Base-by-base conservation (phyloP, 2,113 vertebrate species). In the Crotalus tigris region DNA sequence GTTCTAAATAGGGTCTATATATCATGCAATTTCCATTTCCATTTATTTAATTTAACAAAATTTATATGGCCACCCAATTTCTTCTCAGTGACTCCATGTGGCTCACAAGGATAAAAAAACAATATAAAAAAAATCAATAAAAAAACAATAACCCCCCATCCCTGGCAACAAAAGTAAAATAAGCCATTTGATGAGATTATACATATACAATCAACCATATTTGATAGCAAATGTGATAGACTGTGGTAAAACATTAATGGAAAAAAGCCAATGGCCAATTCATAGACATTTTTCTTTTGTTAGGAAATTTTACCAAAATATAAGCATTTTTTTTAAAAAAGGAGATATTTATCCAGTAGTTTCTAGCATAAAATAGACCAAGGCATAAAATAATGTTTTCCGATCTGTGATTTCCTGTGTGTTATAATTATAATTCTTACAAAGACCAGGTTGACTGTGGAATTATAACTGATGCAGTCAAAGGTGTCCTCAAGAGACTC, bases 191-290 rank as follows among this genome's bases (percentile, higher is more conserved):
- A 69, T n/a, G 29, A 69, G 64, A 23, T 46, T 57, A 51, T 26
- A 57, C 39, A 89, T 81, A 58, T 86, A 49, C 55, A 85, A 69
- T 88, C 8, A 92, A 85, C 3, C 54, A 8, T 23, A 75, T 87
- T 39, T 93, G 89, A 93, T 94, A 91, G 89, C 39, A 69, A 86
- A 29, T 64, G 9, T 89, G 19, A 29, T 59, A 5, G 93, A 19
- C 24, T 55, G 58, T 6, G 12, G 90, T 90, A 97, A 93, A 10
- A 49, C 2, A 15, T 23, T 23, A 33, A 24, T 57, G 57, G 10
- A 92, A 95, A 53, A 39, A 95, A 53, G 5, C 88, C 81, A 87
- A 81, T 26, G 4, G 85, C 89, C 95, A 94, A 75, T 8, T 85
- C 39, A 51, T 3, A 57, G 10, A 46, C 39, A 33, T n/a, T 26